Evolutionary conservation across 2,888 invertebrate species (phyloP), one percentile per base, ranked within the genome.

Genomic region (Xylota sylvarum): DNA sequence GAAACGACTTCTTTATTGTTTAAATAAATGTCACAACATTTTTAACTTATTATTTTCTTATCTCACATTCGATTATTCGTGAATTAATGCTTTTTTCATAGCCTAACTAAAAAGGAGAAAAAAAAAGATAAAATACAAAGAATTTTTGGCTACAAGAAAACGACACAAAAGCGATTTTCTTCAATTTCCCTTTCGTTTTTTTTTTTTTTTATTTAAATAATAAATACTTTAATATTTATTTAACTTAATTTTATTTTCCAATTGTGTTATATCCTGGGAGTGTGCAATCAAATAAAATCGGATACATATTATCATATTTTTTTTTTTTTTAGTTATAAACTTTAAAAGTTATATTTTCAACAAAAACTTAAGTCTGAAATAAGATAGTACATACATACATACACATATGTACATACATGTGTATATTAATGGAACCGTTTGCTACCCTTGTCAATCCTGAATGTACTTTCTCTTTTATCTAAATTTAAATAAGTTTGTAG

Each of bases 21-120:
- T 77, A 69, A 76, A 65, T 76, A 65, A 65, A 52, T 69, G 77
- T 77, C 77, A 77, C 77, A 77, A 77, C 77, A 77, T 37, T 76
- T 64, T 76, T 52, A 64, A 70, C 50, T 77, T 69, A 69, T 60
- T 58, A 76, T 60, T 69, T 43, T 19, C 77, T 60, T 77, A 77
- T 69, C 60, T 77, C 67, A 69, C 35, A 58, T 64, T 52, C 77
- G 58, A 60, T 69, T 67, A 69, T 69, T 77, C 50, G 14, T 48
- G 65, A 67, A 50, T 60, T 60, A 77, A 50, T 73, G 73, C 73
- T 76, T 67, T 76, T 67, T 67, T 56, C 35, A 77, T 67, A 77
- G 50, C 30, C 76, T 69, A 69, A 77, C 23, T 55, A 55, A 50
- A 77, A 58, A n/a, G 65, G n/a, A 5, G n/a, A 46, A 65, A 23